phyloP scores from a whole-genome alignment of 2,113 vertebrate species.

The Silurus asotus region DNA sequence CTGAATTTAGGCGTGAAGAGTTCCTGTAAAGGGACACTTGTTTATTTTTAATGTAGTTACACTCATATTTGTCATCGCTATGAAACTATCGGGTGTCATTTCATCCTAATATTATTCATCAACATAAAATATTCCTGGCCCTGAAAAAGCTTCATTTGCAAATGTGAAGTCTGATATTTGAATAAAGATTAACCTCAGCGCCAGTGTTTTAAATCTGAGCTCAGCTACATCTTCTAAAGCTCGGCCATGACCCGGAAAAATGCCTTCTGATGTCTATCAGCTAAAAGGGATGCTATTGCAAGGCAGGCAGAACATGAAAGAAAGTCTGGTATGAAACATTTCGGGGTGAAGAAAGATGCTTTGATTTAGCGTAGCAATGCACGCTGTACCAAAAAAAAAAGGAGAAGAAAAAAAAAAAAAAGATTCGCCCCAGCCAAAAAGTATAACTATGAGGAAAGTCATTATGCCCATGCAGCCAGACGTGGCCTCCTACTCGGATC shows the following conservation, averaged over 20 bases:
- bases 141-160: background rate
- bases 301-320: constrained; percentile 35
- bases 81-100: background rate
- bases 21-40: background rate
- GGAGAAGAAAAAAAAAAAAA: background rate
- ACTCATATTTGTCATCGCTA: background rate
- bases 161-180: background rate
- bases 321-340: constrained; percentile 36
- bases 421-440: background rate
- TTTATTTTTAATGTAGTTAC: background rate
- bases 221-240: constrained; percentile 10
- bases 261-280: constrained; percentile 35
- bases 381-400: background rate
- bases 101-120: background rate
- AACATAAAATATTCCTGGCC: background rate
- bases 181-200: background rate
- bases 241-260: constrained; percentile 34
- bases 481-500: constrained; percentile 23
- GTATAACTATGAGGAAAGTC: constrained; percentile 3
- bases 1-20: background rate
- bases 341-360: constrained; percentile 24
- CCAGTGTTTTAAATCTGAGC: constrained; percentile 25
- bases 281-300: constrained; percentile 31
- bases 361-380: constrained; percentile 12
- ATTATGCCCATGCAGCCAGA: constrained; percentile 29